Evolutionary conservation across 2,888 invertebrate species (phyloP), one percentile per base, ranked within the genome.

Genomic region (Drosophila dives): DNA sequence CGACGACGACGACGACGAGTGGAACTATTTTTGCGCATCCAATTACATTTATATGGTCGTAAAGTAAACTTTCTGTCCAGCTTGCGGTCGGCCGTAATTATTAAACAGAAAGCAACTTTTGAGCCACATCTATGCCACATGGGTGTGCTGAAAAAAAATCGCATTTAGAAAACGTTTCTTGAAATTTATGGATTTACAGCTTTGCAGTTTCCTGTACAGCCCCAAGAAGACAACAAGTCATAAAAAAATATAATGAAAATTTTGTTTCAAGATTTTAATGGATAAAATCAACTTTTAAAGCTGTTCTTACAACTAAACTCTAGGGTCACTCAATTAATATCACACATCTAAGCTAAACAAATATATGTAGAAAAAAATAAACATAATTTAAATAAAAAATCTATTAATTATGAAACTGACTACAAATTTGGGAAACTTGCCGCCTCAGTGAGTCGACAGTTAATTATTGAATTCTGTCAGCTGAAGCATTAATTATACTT

Each of bases 31-130:
- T 75, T 76, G 90, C 91, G 81, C 86, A 91, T 90, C 90, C 91
- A 92, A 91, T 91, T 91, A 88, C 91, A 90, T 91, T 91, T 91
- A 91, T 86, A 87, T 84, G 82, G 86, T 84, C 91, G 83, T 92
- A 92, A 91, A 91, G 79, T 77, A 82, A 77, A 85, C 86, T 81
- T 79, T 80, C 78, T 75, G 77, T 86, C 83, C 91, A 85, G 81
- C 77, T 76, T 76, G 81, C 81, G 75, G 64, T 60, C 56, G 64
- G 50, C 48, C 53, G 80, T 86, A 88, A 88, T 90, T 89, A 84
- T 76, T 58, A 63, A 61, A n/a, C 42, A 50, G 26, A 38, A 45
- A 15, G 17, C 17, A 23, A 6, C 56, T 10, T 36, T 53, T 48
- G 34, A 29, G 23, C 4, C 0, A 49, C 49, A 67, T 34, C n/a